A percentile compares a stretch with the other conserved stretches of the same genome.
phyloP scores from a whole-genome alignment of 1,140 invertebrate species.

The Drosophila ironensis region DNA sequence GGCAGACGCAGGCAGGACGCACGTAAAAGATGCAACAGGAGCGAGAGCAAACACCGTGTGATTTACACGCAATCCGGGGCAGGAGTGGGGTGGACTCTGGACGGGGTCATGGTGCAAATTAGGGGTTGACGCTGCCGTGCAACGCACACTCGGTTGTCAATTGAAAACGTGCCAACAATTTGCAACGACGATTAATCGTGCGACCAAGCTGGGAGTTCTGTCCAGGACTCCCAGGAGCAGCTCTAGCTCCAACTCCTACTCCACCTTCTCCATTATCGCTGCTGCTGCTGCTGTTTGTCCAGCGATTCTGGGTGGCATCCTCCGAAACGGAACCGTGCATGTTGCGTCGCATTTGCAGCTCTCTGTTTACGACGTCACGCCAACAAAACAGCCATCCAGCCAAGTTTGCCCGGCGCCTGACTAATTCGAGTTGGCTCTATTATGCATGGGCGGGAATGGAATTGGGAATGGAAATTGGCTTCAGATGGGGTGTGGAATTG shows the following conservation, averaged over 20 bases:
- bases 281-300: background rate
- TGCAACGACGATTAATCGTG: conserved; percentile 82
- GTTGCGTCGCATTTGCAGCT: conserved; percentile 60
- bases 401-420: conserved; percentile 45
- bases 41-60: conserved; percentile 71
- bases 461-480: background rate
- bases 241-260: background rate
- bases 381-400: conserved; percentile 20
- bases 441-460: conserved; percentile 49
- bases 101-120: conserved; percentile 59
- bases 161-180: conserved; percentile 82
- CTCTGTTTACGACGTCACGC: conserved; percentile 69
- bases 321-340: too few relatives aligned
- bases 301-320: conserved; percentile 1
- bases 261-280: background rate
- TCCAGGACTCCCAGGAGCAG: background rate
- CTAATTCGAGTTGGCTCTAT: conserved; percentile 70
- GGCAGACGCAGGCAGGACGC: conserved; percentile 21
- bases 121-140: conserved; percentile 56
- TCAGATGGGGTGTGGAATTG: background rate
- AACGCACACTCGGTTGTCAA: conserved; percentile 66
- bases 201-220: conserved; percentile 56
- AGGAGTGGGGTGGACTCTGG: background rate
- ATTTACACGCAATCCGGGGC: conserved; percentile 65
- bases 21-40: conserved; percentile 79